These are phyloP conservation scores for Sphenopsis melanotis DNA, from an alignment of 2,797 vertebrate species.

Conservation along the genomic window DNA sequence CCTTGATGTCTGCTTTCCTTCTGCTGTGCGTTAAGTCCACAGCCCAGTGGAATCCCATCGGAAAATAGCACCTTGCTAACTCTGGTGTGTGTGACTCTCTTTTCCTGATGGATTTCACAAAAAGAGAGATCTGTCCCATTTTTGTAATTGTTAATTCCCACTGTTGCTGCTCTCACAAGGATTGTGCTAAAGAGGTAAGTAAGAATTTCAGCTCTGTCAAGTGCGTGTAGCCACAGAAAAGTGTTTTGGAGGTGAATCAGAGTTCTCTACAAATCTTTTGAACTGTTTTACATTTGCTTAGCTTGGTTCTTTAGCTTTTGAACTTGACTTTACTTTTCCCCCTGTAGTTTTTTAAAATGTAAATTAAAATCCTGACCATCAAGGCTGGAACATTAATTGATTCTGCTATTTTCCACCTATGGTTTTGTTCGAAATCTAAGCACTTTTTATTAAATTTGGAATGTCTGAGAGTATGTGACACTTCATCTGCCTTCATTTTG, in stretches of 20 bases:
- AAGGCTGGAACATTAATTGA: background rate
- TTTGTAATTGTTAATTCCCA: slow-evolving; percentile 80
- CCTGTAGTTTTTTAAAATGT: background rate
- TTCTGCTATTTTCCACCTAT: background rate
- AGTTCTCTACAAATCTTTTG: background rate
- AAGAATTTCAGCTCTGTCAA: background rate
- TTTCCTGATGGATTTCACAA: slow-evolving; percentile 78
- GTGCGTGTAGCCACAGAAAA: background rate
- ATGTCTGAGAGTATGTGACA: background rate
- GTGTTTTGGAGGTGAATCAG: background rate
- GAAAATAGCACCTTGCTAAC: background rate
- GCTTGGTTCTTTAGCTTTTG: background rate
- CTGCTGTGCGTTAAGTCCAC: slow-evolving; percentile 70
- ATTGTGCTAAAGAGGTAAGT: slow-evolving; percentile 75
- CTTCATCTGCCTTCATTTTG: background rate
- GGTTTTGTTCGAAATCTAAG: background rate
- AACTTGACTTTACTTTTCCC: background rate
- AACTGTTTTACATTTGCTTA: background rate
- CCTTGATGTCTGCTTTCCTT: slow-evolving; percentile 65
- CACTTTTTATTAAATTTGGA: background rate
- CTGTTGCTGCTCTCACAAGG: slow-evolving; percentile 76
- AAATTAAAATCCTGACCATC: background rate
- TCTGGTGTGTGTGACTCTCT: background rate
- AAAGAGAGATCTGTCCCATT: slow-evolving; percentile 76
- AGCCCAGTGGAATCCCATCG: background rate